phyloP scores from a whole-genome alignment of 2,113 vertebrate genomes.

The Ageneiosus marmoratus region DNA sequence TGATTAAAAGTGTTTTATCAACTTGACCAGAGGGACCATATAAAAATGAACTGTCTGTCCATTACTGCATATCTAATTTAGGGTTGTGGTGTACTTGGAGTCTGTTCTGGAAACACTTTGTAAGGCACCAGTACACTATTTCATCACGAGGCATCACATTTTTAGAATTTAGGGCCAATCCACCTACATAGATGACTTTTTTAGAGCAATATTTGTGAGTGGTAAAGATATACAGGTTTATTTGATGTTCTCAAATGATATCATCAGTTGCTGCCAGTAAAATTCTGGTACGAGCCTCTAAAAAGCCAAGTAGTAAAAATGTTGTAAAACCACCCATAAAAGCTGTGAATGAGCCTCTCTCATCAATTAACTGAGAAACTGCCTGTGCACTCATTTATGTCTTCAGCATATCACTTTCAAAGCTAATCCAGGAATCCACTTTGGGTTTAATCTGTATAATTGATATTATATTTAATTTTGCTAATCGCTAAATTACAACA shows the following conservation, averaged over 20 bases:
- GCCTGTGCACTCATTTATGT: neutral
- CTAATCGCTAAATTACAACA: neutral
- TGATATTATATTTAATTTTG: neutral
- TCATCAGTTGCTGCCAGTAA: constrained; percentile 27
- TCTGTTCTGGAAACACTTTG: neutral
- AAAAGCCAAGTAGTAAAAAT: constrained; percentile 20
- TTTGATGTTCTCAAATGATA: constrained; percentile 26
- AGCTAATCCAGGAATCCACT: neutral
- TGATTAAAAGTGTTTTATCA: neutral
- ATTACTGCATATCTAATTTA: too few species aligned
- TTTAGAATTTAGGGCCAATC: neutral
- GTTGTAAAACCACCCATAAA: constrained; percentile 19
- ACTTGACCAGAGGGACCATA: too few species aligned
- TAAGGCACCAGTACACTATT: neutral
- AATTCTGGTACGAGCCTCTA: constrained; percentile 1
- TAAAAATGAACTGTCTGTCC: too few species aligned
- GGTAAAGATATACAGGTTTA: constrained; percentile 7
- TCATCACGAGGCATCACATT: neutral
- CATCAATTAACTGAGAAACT: constrained; percentile 20
- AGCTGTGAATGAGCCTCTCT: constrained; percentile 9
- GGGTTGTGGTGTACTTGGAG: neutral
- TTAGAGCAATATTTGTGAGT: constrained; percentile 4
- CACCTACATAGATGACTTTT: neutral
- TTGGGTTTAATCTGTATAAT: neutral
- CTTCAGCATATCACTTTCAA: neutral